A percentile compares a stretch with the other conserved stretches of the same genome.
Evolutionary conservation across 2,113 vertebrate genomes (phyloP).

Genomic region (Elgaria multicarinata): DNA sequence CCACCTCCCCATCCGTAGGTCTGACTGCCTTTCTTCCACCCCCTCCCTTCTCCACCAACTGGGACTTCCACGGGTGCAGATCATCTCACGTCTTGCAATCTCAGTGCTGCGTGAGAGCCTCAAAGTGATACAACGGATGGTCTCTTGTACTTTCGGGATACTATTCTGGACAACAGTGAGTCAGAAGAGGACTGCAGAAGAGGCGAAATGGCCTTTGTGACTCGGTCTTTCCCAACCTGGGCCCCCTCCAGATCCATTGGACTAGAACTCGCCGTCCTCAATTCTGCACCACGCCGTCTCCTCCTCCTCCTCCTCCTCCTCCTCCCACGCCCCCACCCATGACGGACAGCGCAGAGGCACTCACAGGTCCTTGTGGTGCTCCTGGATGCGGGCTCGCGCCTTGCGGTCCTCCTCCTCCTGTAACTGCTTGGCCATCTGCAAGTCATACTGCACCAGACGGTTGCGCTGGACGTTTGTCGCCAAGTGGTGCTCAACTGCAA

Average conservation of each 20-base stretch:
- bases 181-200: neutral
- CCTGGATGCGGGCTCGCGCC: conserved; percentile 85
- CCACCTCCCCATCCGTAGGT: neutral
- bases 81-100: neutral
- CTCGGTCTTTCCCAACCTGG: too few species aligned
- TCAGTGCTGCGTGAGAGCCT: neutral
- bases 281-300: too few species aligned
- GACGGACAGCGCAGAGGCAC: conserved; percentile 47
- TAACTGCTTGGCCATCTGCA: conserved; percentile 92
- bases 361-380: conserved; percentile 86
- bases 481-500: conserved; percentile 94
- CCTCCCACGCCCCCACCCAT: neutral
- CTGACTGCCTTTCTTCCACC: too few species aligned
- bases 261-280: too few species aligned
- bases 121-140: too few species aligned
- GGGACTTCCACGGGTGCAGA: too few species aligned
- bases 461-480: conserved; percentile 94
- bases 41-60: too few species aligned
- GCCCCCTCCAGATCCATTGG: too few species aligned
- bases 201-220: too few species aligned
- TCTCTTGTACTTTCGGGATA: neutral
- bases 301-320: neutral
- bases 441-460: conserved; percentile 92
- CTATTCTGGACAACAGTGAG: neutral
- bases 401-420: conserved; percentile 93